Percentiles rank a stretch among this genome's conserved stretches.
phyloP scores from a whole-genome alignment of 2,113 vertebrate species.

The Phaethornis superciliosus region DNA sequence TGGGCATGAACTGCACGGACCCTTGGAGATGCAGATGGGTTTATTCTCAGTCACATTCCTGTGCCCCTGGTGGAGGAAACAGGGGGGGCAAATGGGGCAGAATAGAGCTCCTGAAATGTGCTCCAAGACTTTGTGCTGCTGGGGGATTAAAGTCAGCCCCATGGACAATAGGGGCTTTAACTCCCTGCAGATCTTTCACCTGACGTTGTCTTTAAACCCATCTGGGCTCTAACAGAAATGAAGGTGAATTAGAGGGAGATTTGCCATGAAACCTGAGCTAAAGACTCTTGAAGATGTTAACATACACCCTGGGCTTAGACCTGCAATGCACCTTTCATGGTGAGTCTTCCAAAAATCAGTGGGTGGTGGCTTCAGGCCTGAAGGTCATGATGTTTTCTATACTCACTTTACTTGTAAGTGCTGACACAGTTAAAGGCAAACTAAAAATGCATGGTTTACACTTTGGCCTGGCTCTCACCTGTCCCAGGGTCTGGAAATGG shows the following conservation, averaged over 20 bases:
- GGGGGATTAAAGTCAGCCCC: neutral
- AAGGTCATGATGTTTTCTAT: neutral
- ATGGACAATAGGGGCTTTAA: neutral
- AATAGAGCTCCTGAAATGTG: neutral
- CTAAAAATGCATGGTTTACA: neutral
- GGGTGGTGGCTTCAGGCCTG: neutral
- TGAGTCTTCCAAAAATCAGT: neutral
- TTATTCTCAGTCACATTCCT: conserved; percentile 1
- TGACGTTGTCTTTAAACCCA: neutral
- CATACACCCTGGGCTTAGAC: neutral
- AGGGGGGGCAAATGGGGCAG: neutral
- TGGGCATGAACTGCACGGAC: neutral
- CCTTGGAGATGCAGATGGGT: neutral
- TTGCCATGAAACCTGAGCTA: conserved; percentile 5
- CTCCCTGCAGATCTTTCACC: neutral
- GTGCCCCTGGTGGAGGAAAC: neutral
- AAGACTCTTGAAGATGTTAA: neutral
- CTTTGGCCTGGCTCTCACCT: neutral
- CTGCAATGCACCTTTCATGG: neutral
- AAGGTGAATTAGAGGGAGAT: neutral
- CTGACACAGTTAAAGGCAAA: neutral
- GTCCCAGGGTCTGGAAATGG: neutral
- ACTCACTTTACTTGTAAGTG: neutral
- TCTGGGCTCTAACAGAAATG: neutral
- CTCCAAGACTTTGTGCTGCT: neutral